Conservation (phyloP, 1,140 invertebrate genomes). For the Drosophila kikkawai region DNA sequence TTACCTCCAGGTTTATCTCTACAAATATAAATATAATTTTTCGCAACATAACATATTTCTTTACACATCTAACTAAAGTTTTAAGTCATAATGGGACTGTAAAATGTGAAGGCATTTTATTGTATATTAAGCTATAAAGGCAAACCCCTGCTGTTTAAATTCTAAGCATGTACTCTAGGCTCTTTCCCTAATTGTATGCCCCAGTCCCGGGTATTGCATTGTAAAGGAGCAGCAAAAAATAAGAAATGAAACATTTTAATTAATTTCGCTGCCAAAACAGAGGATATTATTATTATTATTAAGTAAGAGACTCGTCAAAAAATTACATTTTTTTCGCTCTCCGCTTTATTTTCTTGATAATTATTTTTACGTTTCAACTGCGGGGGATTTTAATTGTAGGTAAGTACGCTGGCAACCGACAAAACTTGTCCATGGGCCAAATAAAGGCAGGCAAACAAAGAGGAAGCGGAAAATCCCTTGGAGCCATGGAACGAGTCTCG, state of each 20-base stretch:
- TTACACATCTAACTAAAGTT: too few species aligned
- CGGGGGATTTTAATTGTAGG: conserved; percentile 65
- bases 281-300: conserved; percentile 71
- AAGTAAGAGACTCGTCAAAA: conserved; percentile 44
- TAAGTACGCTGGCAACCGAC: conserved; percentile 47
- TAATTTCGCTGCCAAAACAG: conserved; percentile 50
- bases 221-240: conserved; percentile 16
- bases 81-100: too few species aligned
- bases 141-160: conserved; percentile 1
- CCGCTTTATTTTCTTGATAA: conserved; percentile 52
- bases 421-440: conserved; percentile 59
- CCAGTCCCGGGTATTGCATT: background rate
- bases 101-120: background rate
- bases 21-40: conserved; percentile 25
- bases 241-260: conserved; percentile 45
- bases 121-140: background rate
- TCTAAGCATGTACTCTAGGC: conserved; percentile 6
- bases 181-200: conserved; percentile 2
- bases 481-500: conserved; percentile 27
- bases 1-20: conserved; percentile 34
- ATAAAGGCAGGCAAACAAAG: conserved; percentile 31
- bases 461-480: conserved; percentile 31
- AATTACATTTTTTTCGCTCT: conserved; percentile 30
- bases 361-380: conserved; percentile 67
- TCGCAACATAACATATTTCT: background rate